Percentiles rank a stretch among this genome's conserved stretches.
Evolutionary conservation across 2,797 vertebrate species (phyloP).

Genomic region (Mormyrus proboscirostris): DNA sequence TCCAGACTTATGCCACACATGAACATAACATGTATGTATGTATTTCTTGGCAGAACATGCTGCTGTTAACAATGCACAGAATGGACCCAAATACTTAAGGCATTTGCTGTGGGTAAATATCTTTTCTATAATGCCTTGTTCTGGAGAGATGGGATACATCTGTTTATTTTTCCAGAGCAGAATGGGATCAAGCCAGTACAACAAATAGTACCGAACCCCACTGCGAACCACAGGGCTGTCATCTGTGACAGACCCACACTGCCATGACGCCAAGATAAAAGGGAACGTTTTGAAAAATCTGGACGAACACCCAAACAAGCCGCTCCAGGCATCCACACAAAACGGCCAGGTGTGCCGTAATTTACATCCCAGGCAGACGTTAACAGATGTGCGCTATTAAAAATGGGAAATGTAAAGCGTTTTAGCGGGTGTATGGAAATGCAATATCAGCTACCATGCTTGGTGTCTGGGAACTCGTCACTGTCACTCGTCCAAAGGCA

Average conservation of each 20-base stretch:
- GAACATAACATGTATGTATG: neutral
- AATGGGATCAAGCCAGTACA: neutral
- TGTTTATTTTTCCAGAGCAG: neutral
- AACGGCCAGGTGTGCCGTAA: neutral
- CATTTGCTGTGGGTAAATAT: neutral
- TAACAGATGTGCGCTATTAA: neutral
- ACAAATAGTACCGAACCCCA: neutral
- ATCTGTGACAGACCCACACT: neutral
- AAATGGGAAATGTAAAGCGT: neutral
- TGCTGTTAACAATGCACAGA: neutral
- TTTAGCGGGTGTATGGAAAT: neutral
- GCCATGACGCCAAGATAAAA: neutral
- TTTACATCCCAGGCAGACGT: neutral
- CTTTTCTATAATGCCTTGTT: neutral
- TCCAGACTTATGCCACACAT: neutral
- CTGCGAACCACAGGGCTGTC: neutral
- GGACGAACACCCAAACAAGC: neutral
- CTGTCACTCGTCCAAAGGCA: neutral
- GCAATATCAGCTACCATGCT: neutral
- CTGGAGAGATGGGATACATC: neutral
- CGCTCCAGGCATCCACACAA: neutral
- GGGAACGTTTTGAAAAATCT: neutral
- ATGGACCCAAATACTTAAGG: neutral
- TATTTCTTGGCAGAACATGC: neutral
- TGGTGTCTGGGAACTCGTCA: neutral